Evolutionary conservation across 2,113 vertebrate species (phyloP), one percentile per base, ranked within the genome.

Genomic region (Chaetodon auriga): DNA sequence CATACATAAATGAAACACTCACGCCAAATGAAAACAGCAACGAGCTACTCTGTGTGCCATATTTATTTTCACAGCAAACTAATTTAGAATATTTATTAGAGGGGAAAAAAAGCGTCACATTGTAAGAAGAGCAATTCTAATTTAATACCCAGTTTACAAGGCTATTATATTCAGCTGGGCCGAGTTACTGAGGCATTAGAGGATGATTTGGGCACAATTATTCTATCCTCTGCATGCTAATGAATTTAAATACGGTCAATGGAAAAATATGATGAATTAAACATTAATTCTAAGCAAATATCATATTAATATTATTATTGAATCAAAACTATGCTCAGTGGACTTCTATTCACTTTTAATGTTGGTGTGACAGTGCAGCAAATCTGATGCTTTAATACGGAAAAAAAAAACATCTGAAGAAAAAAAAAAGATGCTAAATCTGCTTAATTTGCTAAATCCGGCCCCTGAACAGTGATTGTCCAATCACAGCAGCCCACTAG

Each of bases 41-140:
- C 84, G 86, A 60, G 85, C 69, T 25, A 57, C 49, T 75, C 60
- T 75, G 83, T 83, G 86, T 88, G 82, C 80, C 49, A 13, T 84
- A 88, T 93, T 93, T 92, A 83, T 94, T 92, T 90, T 83, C 54
- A 19, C 68, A 84, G 64, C 35, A 46, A 80, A 89, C 72, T 70
- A 68, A 90, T 68, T 84, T 79, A 87, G 81, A 93, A 93, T 92
- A 95, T 94, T 92, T 92, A 91, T 89, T 89, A 89, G 88, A 84
- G 43, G 3, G 16, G 43, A 87, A 58, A 84, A 30, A 92, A 92
- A 88, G 63, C 78, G 68, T 63, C 88, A 82, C 79, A 90, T 80
- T 88, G 76, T 89, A 89, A 84, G 85, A 43, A 81, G 81, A 83
- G 73, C 70, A 80, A 75, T 72, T 87, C 75, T 87, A 82, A 92